These are phyloP conservation scores for Cenopis cana DNA, from an alignment of 2,888 invertebrate genomes.

Conservation along the genomic window DNA sequence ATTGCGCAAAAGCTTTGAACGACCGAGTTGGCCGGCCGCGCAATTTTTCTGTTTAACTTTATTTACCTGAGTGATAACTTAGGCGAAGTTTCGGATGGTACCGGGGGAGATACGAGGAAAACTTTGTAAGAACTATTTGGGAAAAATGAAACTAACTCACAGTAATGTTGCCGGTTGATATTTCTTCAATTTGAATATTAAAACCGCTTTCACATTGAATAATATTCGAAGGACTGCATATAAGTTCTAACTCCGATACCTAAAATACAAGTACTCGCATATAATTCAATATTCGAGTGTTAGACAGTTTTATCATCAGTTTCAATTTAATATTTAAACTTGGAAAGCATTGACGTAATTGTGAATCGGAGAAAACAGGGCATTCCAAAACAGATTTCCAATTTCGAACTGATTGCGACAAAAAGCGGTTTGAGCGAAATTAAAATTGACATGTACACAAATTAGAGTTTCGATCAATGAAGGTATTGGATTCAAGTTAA, in stretches of 20 bases:
- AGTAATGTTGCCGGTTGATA: slow-evolving; percentile 61
- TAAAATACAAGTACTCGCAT: neutral
- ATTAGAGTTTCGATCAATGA: slow-evolving; percentile 63
- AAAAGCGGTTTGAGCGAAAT: slow-evolving; percentile 70
- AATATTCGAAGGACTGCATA: slow-evolving; percentile 47
- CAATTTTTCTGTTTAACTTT: slow-evolving; percentile 64
- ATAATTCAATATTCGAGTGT: neutral
- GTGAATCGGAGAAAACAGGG: slow-evolving; percentile 55
- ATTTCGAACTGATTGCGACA: slow-evolving; percentile 55
- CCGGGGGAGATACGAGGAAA: slow-evolving; percentile 53
- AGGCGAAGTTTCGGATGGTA: slow-evolving; percentile 58
- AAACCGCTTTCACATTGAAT: slow-evolving; percentile 49
- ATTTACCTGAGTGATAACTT: slow-evolving; percentile 74
- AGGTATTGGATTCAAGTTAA: slow-evolving; percentile 50
- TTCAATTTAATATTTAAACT: neutral
- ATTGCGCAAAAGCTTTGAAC: slow-evolving; percentile 47
- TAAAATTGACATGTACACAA: slow-evolving; percentile 74
- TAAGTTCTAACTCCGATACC: neutral
- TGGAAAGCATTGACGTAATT: neutral
- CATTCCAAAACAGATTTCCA: slow-evolving; percentile 64
- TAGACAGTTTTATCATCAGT: neutral
- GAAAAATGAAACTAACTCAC: slow-evolving; percentile 68
- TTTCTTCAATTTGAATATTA: slow-evolving; percentile 69
- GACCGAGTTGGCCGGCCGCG: slow-evolving; percentile 53
- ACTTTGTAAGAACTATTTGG: slow-evolving; percentile 61